Evolutionary conservation across 1,140 invertebrate genomes (phyloP).

Genomic region (Sesamia nonagrioides): DNA sequence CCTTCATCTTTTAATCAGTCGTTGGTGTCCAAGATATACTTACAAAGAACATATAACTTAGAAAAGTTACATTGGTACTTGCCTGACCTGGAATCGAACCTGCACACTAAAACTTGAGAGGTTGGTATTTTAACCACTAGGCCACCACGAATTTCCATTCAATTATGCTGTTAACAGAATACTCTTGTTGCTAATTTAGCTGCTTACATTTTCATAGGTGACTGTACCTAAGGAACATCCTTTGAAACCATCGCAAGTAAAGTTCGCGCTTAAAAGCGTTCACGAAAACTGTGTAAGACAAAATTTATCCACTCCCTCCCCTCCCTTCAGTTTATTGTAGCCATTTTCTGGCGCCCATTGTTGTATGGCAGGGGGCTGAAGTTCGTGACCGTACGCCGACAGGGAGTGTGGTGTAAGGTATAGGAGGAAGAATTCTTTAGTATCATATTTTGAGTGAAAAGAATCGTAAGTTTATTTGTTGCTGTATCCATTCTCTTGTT

Average conservation of each 20-base stretch:
- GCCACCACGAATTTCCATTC: no score
- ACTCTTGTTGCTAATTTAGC: no score
- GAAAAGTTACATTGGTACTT: no score
- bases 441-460: no score
- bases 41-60: no score
- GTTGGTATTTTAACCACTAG: no score
- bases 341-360: slow-evolving; percentile 62
- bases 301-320: slow-evolving; percentile 61
- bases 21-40: no score
- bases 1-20: no score
- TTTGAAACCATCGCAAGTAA: neutral
- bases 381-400: slow-evolving; percentile 55
- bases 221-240: neutral
- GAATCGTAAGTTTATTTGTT: no score
- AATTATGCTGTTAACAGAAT: neutral
- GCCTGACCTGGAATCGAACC: no score
- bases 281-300: slow-evolving; percentile 57
- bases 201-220: neutral
- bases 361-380: slow-evolving; percentile 50
- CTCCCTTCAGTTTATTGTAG: slow-evolving; percentile 61
- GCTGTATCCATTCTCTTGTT: no score
- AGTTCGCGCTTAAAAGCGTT: slow-evolving; percentile 54
- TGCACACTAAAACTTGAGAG: no score
- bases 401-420: slow-evolving; percentile 49
- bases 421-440: neutral